Evolutionary conservation across 2,113 vertebrate genomes (phyloP).

Genomic region (Podarcis muralis): DNA sequence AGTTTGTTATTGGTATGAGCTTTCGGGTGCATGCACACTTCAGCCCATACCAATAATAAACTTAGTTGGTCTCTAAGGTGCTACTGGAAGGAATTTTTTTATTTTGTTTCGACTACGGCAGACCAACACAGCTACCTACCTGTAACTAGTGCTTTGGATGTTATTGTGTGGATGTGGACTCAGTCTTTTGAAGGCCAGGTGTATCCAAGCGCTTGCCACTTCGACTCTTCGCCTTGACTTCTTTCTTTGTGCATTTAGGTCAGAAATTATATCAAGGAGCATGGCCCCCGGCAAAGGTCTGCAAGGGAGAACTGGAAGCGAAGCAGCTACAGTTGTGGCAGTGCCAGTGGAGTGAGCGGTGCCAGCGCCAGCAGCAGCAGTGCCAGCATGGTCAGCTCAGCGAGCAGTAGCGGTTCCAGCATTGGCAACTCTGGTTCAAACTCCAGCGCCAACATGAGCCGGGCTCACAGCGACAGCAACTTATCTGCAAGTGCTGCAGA

Average conservation of each 20-base stretch:
- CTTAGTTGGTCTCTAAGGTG: no score
- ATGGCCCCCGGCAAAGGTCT: constrained; percentile 87
- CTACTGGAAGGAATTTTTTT: no score
- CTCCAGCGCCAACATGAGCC: constrained; percentile 93
- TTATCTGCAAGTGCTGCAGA: constrained; percentile 92
- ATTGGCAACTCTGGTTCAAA: constrained; percentile 86
- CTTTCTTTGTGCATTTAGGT: constrained; percentile 76
- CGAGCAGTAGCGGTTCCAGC: constrained; percentile 89
- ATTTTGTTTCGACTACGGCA: no score
- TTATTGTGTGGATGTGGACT: no score
- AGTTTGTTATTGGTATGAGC: no score
- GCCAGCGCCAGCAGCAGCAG: constrained; percentile 90
- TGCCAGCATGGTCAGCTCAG: constrained; percentile 90
- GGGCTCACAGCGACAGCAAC: constrained; percentile 96
- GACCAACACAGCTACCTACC: no score
- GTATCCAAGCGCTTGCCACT: background rate
- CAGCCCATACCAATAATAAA: no score
- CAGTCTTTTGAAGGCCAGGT: background rate
- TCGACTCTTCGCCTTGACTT: background rate
- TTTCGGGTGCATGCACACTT: no score
- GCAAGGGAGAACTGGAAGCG: constrained; percentile 92
- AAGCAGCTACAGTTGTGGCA: constrained; percentile 88
- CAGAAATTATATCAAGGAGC: constrained; percentile 95
- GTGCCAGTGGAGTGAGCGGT: constrained; percentile 88
- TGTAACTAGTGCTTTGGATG: no score